Evolutionary conservation across 2,797 vertebrate genomes (phyloP).

Genomic region (Falco cherrug): DNA sequence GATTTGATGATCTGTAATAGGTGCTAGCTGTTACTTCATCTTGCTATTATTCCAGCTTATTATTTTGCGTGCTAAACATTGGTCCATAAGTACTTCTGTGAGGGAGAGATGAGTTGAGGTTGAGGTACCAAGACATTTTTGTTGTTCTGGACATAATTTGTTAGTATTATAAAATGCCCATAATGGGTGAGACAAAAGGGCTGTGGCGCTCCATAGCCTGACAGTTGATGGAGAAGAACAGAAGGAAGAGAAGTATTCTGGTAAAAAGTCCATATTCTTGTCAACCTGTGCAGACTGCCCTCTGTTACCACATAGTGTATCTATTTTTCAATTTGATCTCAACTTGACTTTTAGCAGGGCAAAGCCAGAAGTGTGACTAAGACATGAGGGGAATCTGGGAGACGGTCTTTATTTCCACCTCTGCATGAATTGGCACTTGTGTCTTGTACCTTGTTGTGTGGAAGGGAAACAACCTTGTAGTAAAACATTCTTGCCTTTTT

Average conservation of each 20-base stretch:
- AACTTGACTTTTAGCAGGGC: background rate
- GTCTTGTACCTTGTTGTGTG: background rate
- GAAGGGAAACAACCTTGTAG: background rate
- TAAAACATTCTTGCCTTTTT: background rate
- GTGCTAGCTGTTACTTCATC: background rate
- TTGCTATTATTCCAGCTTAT: rapidly evolving
- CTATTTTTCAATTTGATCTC: background rate
- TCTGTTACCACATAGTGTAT: rapidly evolving
- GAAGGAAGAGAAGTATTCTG: background rate
- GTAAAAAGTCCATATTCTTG: background rate
- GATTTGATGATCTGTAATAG: background rate
- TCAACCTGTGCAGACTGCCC: background rate
- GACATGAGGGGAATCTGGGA: background rate
- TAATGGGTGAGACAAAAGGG: background rate
- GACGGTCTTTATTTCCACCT: background rate
- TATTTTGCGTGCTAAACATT: background rate
- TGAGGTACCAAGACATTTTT: background rate
- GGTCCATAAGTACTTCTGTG: background rate
- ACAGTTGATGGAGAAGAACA: background rate
- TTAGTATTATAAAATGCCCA: background rate
- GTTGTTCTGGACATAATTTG: background rate
- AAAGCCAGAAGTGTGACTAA: background rate
- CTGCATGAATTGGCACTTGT: background rate
- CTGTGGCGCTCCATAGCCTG: rapidly evolving
- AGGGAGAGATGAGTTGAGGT: background rate